phyloP scores from a whole-genome alignment of 2,888 invertebrate genomes.

The Herminia tarsipennalis region DNA sequence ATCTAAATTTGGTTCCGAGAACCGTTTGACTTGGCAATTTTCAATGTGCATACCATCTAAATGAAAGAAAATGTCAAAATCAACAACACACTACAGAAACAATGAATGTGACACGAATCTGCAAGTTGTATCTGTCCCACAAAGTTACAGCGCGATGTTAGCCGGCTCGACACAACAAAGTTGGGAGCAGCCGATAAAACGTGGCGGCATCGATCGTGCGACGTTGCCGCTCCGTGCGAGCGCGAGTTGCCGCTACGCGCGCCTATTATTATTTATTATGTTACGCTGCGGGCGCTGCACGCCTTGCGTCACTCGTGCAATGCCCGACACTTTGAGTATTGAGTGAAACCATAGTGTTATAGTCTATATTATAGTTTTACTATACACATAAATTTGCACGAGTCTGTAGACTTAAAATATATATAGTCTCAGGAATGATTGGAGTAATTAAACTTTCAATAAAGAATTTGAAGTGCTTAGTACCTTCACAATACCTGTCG shows the following conservation, averaged over 20 bases:
- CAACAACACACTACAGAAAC: constrained; percentile 26
- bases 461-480: no score
- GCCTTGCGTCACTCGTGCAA: constrained; percentile 55
- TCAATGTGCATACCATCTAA: no score
- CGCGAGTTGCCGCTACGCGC: constrained; percentile 55
- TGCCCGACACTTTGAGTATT: constrained; percentile 46
- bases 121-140: constrained; percentile 8
- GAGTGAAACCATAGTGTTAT: no score
- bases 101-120: constrained; percentile 3
- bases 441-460: no score
- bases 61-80: no score
- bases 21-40: no score
- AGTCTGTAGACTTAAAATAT: no score
- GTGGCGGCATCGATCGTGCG: constrained; percentile 59
- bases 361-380: no score
- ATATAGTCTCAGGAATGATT: no score
- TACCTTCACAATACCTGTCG: no score
- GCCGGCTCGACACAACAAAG: constrained; percentile 44
- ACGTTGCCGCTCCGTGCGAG: constrained; percentile 60
- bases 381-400: no score
- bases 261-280: constrained; percentile 64
- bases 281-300: constrained; percentile 49
- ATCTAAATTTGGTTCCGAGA: no score
- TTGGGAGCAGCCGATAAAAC: constrained; percentile 47
- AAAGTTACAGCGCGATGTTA: constrained; percentile 16